phyloP scores from a whole-genome alignment of 2,888 invertebrate genomes.

The Ichneumoninae sp. region DNA sequence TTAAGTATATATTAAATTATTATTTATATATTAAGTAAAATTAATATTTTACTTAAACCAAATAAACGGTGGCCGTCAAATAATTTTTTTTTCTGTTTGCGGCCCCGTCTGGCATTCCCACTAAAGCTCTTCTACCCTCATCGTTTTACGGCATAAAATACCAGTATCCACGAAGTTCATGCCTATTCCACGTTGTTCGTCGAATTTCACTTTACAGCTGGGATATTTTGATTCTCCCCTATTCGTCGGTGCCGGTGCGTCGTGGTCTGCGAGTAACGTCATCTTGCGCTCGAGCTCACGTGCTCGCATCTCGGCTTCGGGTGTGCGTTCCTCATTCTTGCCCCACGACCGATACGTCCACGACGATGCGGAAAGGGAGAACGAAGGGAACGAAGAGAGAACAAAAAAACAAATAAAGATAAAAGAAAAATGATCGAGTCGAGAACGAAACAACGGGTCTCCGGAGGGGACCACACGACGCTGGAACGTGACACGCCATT shows the following conservation, averaged over 20 bases:
- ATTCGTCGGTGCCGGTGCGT: neutral
- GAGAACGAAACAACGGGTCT: constrained; percentile 50
- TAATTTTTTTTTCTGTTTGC: no score
- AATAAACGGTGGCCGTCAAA: no score
- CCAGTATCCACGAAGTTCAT: no score
- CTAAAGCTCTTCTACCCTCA: no score
- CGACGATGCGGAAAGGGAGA: neutral
- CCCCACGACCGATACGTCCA: neutral
- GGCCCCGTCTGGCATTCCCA: no score
- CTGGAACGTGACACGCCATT: constrained; percentile 73
- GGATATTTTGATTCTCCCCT: no score
- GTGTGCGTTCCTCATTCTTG: constrained; percentile 22
- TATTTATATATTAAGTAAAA: no score
- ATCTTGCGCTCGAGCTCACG: constrained; percentile 1
- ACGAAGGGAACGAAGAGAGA: constrained; percentile 19
- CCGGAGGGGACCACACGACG: constrained; percentile 67
- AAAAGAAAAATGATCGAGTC: neutral
- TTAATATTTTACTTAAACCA: no score
- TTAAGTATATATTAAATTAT: no score
- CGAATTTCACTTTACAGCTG: no score
- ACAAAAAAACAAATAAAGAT: constrained; percentile 11
- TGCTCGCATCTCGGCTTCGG: neutral
- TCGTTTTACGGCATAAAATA: no score
- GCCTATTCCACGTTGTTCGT: no score
- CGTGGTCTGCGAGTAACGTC: constrained; percentile 15